Conservation (phyloP, 2,888 invertebrate species). For the Lottia gigantea region DNA sequence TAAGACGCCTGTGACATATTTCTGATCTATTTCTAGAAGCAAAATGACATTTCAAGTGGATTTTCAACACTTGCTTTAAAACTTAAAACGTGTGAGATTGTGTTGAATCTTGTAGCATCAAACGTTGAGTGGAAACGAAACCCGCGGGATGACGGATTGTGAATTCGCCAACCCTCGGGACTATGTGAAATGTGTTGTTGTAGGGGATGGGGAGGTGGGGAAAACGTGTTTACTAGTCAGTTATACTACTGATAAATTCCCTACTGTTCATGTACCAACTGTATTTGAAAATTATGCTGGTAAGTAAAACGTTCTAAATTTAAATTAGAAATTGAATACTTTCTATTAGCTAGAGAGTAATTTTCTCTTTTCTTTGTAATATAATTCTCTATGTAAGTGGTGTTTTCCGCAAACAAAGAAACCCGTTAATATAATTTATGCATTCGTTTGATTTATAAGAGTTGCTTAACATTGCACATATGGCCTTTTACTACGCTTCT, state of each 20-base stretch:
- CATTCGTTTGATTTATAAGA: too few species aligned
- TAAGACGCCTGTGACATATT: too few species aligned
- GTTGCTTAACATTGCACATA: too few species aligned
- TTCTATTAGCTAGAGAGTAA: too few species aligned
- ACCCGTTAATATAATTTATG: not conserved
- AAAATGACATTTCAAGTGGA: too few species aligned
- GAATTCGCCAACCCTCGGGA: conserved; percentile 6
- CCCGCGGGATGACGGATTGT: not conserved
- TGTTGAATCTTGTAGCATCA: too few species aligned
- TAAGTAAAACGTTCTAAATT: conserved; percentile 2
- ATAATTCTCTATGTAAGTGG: not conserved
- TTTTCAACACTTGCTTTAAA: too few species aligned
- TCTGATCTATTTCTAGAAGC: too few species aligned
- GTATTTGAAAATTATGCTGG: conserved; percentile 26
- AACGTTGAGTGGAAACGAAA: too few species aligned
- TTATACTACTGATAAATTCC: conserved; percentile 34
- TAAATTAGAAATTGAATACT: too few species aligned
- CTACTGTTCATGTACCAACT: conserved; percentile 33
- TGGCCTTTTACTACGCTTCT: too few species aligned
- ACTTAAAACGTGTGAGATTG: too few species aligned
- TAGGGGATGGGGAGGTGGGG: conserved; percentile 38
- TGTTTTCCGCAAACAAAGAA: conserved; percentile 5
- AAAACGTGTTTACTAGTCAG: conserved; percentile 34
- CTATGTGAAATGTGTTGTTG: conserved; percentile 35
- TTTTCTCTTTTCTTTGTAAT: not conserved